phyloP scores from a whole-genome alignment of 2,888 invertebrate species.

The Ischnura elegans region DNA sequence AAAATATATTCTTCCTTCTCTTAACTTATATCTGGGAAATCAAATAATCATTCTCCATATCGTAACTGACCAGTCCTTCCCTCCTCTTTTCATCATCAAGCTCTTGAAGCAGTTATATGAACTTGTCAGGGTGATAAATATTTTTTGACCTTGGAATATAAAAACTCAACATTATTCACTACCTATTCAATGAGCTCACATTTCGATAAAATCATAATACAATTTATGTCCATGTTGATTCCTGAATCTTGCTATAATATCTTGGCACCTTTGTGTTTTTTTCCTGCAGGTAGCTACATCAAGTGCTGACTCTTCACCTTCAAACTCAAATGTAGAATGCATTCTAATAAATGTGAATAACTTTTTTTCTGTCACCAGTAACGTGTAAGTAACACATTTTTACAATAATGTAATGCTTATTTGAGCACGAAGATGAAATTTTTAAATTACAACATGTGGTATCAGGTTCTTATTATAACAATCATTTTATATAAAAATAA shows the following conservation, averaged over 20 bases:
- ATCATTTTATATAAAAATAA: no score
- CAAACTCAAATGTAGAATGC: background rate
- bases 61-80: no score
- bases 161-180: background rate
- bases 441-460: background rate
- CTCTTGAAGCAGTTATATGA: background rate
- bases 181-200: background rate
- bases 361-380: background rate
- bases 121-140: background rate
- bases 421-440: background rate
- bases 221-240: background rate
- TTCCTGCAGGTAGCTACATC: background rate
- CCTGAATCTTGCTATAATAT: background rate
- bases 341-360: background rate
- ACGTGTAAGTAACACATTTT: background rate
- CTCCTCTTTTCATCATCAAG: background rate
- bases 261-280: background rate
- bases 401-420: background rate
- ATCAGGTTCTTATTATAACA: background rate
- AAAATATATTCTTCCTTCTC: no score
- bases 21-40: no score
- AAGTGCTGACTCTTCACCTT: background rate
- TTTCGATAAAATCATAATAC: background rate
- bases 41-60: no score
- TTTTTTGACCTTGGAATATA: background rate